A percentile compares a stretch with the other conserved stretches of the same genome.
These are phyloP conservation scores for Trinorchestia longiramus DNA, from an alignment of 1,140 invertebrate species.

Conservation along the genomic window DNA sequence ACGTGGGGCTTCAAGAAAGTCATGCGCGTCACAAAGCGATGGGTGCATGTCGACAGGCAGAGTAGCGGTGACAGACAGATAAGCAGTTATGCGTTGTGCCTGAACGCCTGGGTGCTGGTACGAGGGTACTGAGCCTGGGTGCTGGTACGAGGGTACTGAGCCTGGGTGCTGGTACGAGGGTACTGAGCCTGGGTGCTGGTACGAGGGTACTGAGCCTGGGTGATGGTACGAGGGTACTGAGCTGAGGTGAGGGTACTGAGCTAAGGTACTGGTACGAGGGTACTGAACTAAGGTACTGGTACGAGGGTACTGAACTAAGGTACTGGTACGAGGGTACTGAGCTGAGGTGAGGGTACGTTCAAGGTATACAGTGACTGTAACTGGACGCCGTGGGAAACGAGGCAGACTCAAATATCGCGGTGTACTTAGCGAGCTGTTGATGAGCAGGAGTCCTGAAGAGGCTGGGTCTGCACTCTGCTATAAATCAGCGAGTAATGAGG, in stretches of 20 bases:
- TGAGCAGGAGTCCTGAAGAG: background rate
- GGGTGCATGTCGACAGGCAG: background rate
- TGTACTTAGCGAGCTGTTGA: background rate
- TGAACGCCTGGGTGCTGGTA: too few species aligned
- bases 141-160: too few species aligned
- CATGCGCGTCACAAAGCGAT: background rate
- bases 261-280: too few species aligned
- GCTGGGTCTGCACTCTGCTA: background rate
- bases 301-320: background rate
- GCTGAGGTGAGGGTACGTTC: background rate
- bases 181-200: too few species aligned
- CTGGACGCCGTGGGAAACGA: constrained; percentile 26
- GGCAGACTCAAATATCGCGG: background rate
- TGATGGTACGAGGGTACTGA: too few species aligned
- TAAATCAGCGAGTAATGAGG: constrained; percentile 40
- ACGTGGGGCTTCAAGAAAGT: background rate
- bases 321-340: background rate
- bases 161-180: too few species aligned
- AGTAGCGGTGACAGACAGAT: background rate
- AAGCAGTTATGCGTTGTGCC: background rate
- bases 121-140: too few species aligned
- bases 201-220: too few species aligned
- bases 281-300: background rate
- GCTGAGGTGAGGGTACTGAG: too few species aligned
- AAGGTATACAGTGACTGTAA: background rate